Evolutionary conservation across 2,888 invertebrate genomes (phyloP), one percentile per base, ranked within the genome.

Genomic region (Drosophila yooni): DNA sequence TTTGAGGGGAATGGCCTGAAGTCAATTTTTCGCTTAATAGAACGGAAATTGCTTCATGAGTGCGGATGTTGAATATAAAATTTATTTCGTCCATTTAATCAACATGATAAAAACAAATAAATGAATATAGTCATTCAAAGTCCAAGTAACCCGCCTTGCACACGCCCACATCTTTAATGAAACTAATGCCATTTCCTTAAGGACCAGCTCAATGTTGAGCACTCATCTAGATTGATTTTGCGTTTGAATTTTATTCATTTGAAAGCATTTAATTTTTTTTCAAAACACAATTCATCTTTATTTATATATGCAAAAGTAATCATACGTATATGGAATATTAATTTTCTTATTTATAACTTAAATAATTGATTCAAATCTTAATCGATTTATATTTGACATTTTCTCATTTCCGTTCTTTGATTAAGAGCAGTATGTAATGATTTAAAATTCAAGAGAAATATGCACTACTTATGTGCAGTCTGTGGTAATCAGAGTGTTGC

Each of bases 41-140:
- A 78, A 78, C 86, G 90, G 86, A 87, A 87, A 87, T 90, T 83
- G 86, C 86, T 74, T 70, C 84, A 84, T 85, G 69, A 68, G 59
- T 67, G 72, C 89, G 89, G 89, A 85, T 80, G 80, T 75, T 77
- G 72, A 72, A 89, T 74, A 74, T 74, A 68, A 68, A 85, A 84
- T 77, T 75, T 52, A 87, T 87, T 81, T 83, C 38, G 40, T 31
- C 38, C 60, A 73, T 66, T 80, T 70, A 57, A 81, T 69, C 66
- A 75, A 81, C 53, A 25, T 72, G 60, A 58, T 56, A 38, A 83
- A 29, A 48, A 67, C 56, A 67, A 51, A 70, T 58, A 57, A 62
- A 65, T 43, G 54, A 61, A 46, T 25, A 27, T 34, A 58, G 40
- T 4, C 27, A 38, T 36, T 25, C 6, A 27, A 46, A 56, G n/a